Evolutionary conservation across 2,797 vertebrate genomes (phyloP).

Genomic region (Pampus argenteus): DNA sequence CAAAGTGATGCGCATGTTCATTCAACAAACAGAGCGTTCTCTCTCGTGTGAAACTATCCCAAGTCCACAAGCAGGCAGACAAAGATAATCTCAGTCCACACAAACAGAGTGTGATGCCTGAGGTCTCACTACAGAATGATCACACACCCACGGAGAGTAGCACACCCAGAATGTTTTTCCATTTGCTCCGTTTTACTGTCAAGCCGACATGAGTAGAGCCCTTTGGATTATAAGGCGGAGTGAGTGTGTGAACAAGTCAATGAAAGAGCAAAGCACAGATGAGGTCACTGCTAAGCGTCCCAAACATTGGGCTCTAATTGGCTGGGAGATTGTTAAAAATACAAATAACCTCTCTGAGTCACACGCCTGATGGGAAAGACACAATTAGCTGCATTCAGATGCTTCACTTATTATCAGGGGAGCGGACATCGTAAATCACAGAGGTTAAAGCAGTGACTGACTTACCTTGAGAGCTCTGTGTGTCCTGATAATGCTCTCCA

Average conservation of each 20-base stretch:
- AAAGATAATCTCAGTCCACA: conserved; percentile 45
- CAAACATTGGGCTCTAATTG: conserved; percentile 60
- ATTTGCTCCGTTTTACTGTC: conserved; percentile 58
- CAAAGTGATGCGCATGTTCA: conserved; percentile 28
- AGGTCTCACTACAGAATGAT: conserved; percentile 66
- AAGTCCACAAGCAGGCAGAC: conserved; percentile 42
- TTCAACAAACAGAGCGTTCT: conserved; percentile 47
- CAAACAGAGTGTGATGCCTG: conserved; percentile 56
- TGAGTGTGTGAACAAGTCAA: conserved; percentile 69
- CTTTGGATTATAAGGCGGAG: conserved; percentile 53
- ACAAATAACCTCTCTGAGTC: conserved; percentile 68
- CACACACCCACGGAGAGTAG: conserved; percentile 68
- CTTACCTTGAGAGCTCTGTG: conserved; percentile 96
- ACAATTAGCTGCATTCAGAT: conserved; percentile 67
- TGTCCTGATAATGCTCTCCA: conserved; percentile 93
- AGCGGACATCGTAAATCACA: conserved; percentile 39
- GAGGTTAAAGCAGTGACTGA: conserved; percentile 42
- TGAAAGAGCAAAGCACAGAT: conserved; percentile 66
- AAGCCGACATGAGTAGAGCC: conserved; percentile 47
- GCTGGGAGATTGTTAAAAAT: conserved; percentile 70
- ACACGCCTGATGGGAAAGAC: conserved; percentile 72
- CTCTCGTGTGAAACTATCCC: conserved; percentile 61
- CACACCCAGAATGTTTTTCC: conserved; percentile 68
- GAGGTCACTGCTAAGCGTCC: conserved; percentile 59
- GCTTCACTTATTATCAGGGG: conserved; percentile 47